Base-by-base conservation (phyloP, 2,113 vertebrate species). In the Bos javanicus region DNA sequence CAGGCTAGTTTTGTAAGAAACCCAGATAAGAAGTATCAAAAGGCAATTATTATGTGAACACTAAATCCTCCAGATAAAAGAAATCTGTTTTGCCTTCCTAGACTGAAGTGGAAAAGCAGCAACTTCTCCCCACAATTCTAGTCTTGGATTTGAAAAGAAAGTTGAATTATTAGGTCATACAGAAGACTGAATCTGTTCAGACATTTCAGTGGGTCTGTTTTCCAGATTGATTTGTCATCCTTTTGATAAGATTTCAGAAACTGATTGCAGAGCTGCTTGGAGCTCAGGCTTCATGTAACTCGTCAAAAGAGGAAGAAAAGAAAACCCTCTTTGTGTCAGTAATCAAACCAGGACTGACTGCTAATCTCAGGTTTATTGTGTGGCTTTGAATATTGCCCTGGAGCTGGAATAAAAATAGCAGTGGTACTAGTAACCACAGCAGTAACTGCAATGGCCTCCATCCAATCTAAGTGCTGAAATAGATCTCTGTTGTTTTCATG, bases 211-310 rank as follows among this genome's bases (percentile, higher is more conserved):
- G 80, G 33, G 33, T 85, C 88, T 78, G 12, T 78, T 54, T 97
- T 97, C 91, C 67, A 95, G 93, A 88, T 21, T 96, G 94, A 96
- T 90, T 95, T 91, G 59, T 91, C 83, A 64, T 88, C 92, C 64
- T 76, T 92, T 92, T 83, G 94, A 94, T 95, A 95, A 89, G 76
- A 89, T 95, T 78, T 86, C 67, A 78, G 56, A 93, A 97, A 86
- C 93, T 83, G 91, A 96, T 87, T 80, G n/a, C 94, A 87, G 46
- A 89, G 76, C 43, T 89, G 56, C 74, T 56, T 90, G 88, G 48
- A 95, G 64, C 48, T 90, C 30, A 80, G 46, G 48, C 30, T 48
- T 95, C 92, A 76, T 3, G 48, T 10, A 92, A 50, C 26, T 84
- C 39, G 81, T 96, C 67, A 90, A 86, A 95, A 97, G n/a, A 95